Conservation (phyloP, 2,888 invertebrate species). For the Epinotia bilunana region DNA sequence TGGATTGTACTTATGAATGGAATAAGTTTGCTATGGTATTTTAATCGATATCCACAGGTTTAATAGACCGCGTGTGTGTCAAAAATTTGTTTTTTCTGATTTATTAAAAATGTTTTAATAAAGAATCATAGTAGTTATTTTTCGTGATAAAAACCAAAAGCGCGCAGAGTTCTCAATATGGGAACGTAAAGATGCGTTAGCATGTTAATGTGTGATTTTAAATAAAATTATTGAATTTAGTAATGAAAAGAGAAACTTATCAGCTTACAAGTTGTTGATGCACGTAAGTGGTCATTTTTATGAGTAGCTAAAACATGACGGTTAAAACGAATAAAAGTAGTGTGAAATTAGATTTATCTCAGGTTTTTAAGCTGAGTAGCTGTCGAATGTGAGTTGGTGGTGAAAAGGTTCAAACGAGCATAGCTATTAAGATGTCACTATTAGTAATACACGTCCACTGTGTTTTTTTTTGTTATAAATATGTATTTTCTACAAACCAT, state of each 20-base stretch:
- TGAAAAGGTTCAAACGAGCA: neutral
- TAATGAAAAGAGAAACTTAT: no score
- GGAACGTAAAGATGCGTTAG: neutral
- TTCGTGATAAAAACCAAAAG: neutral
- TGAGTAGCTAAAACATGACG: neutral
- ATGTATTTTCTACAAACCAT: constrained; percentile 3
- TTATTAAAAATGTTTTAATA: neutral
- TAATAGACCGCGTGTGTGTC: neutral
- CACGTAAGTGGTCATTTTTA: neutral
- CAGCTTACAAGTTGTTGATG: no score
- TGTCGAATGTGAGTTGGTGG: neutral
- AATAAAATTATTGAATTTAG: no score
- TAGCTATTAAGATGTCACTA: neutral
- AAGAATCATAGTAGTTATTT: neutral
- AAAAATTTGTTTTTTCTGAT: neutral
- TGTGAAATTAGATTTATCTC: neutral
- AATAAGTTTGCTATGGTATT: neutral
- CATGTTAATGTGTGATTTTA: no score
- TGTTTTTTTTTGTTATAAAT: neutral
- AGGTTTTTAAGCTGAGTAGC: neutral
- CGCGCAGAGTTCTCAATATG: constrained; percentile 1
- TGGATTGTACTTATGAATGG: neutral
- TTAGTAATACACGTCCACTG: neutral
- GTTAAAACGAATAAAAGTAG: no score
- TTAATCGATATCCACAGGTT: neutral